Base-by-base conservation (phyloP, 2,888 invertebrate genomes). In the Ligdia adustata region DNA sequence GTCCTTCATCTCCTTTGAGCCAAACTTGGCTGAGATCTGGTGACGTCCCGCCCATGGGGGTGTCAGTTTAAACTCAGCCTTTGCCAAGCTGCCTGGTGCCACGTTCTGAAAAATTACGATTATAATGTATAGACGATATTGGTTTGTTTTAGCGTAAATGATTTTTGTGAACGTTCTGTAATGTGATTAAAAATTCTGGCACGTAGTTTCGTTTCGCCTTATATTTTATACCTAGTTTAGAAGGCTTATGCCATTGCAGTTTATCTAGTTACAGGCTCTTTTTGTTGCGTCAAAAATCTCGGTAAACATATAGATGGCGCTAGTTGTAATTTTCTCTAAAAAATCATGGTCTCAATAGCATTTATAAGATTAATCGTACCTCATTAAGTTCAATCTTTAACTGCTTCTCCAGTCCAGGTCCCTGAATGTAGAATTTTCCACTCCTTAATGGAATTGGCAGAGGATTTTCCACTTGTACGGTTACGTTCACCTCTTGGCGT, bases 1-100 rank as follows among this genome's bases (percentile, higher is more conserved):
- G 72, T 98, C 98, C 54, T 94, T 94, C 62, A 98, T 91, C 77
- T 98, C 97, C 65, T 95, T 96, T 6, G 97, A 96, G 35, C 92
- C 92, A 80, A 98, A 98, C 76, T 97, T 98, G 11, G 95, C 97
- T 13, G 95, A 93, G 52, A 98, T 93, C 9, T 96, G 96, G 55
- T 95, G 94, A 22, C 94, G 92, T 0, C 98, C 98, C 0, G 93
- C 91, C 78, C 94, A 93, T 1, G 94, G 94, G 0, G 98, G 97
- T 0, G 92, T 93, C 72, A 97, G 91, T 57, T 93, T 94, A 67
- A 97, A 95, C 11, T 93, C 92, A 0, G 94, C 94, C 39, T 92
- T 92, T 0, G 95, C 96, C 18, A 93, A 91, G 34, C 92, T 94
- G 1, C 94, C 95, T 52, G 95, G 90, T 37, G 92, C 90, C 61